Base-by-base conservation (phyloP, 2,888 invertebrate genomes). In the Myopa tessellatipennis region DNA sequence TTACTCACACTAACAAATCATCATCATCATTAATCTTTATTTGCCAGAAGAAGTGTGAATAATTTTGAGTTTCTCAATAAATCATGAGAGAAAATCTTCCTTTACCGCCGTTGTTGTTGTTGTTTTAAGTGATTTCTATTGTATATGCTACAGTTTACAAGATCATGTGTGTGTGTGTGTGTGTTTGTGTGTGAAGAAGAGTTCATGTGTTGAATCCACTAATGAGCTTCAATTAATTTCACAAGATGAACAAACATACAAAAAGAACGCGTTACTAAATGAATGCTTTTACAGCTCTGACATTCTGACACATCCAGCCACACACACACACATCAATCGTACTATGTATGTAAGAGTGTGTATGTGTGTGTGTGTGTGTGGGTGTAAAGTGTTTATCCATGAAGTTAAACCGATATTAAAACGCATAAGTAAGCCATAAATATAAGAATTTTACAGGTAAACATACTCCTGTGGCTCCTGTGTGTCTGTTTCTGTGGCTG, bases 11-110 rank as follows among this genome's bases (percentile, higher is more conserved):
- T 10, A 45, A 45, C 10, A 45, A 45, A 45, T 45, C 45, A 45
- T 45, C 6, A 10, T 45, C 45, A 58, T 67, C 77, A 77, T 77
- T 77, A 77, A 77, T 77, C 77, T 77, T 77, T 77, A 77, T 77
- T 77, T 77, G 69, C 77, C 67, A 74, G 40, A 71, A 65, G 61
- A 34, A 45, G 74, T 60, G 67, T 65, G 74, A 77, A 77, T 74
- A 77, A 69, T 74, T 77, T 68, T 70, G 68, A 68, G 60, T 69
- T 74, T 74, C 73, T 73, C 40, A 77, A 67, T 77, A 77, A 76
- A 76, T 76, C 76, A 76, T 76, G 61, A 40, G 26, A 61, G 67
- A 68, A 68, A 45, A 63, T 73, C 73, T 73, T 61, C 40, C 61
- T 18, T 18, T 61, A 7, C 45, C 61, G 61, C 14, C 58, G 55